These are phyloP conservation scores for Temnothorax unifasciatus DNA, from an alignment of 2,888 invertebrate species.

Conservation along the genomic window DNA sequence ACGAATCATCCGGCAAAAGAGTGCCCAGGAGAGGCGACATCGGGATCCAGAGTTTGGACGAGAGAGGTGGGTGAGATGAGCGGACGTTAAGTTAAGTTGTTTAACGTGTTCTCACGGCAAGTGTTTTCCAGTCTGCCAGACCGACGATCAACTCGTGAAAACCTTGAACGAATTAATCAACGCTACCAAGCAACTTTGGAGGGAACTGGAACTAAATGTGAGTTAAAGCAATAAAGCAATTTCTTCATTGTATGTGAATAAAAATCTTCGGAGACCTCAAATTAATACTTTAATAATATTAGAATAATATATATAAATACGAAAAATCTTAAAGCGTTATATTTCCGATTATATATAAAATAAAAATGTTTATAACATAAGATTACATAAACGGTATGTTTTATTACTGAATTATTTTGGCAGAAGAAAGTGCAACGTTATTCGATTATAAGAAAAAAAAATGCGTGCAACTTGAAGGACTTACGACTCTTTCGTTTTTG, in stretches of 20 bases:
- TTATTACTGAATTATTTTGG: not conserved
- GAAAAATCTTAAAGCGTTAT: not conserved
- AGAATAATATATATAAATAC: not conserved
- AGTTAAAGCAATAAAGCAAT: conserved; percentile 68
- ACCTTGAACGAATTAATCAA: conserved; percentile 90
- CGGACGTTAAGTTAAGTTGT: not conserved
- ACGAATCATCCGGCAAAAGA: conserved; percentile 56
- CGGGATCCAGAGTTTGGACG: conserved; percentile 88
- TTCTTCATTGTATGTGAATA: not conserved
- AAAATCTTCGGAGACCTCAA: not conserved
- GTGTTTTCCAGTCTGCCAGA: conserved; percentile 79
- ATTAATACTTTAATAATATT: not conserved
- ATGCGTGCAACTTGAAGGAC: not conserved
- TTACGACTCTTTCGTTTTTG: conserved; percentile 54
- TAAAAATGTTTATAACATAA: not conserved
- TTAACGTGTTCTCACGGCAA: conserved; percentile 22
- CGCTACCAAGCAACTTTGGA: conserved; percentile 90
- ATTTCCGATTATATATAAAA: not conserved
- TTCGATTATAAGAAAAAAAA: not conserved
- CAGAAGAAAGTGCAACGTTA: not conserved
- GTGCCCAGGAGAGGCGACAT: conserved; percentile 89
- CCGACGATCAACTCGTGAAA: conserved; percentile 89
- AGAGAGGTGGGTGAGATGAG: conserved; percentile 86
- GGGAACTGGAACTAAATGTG: conserved; percentile 89
- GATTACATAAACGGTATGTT: not conserved